phyloP scores from a whole-genome alignment of 2,797 vertebrate genomes.

The Notolepis coatsorum region DNA sequence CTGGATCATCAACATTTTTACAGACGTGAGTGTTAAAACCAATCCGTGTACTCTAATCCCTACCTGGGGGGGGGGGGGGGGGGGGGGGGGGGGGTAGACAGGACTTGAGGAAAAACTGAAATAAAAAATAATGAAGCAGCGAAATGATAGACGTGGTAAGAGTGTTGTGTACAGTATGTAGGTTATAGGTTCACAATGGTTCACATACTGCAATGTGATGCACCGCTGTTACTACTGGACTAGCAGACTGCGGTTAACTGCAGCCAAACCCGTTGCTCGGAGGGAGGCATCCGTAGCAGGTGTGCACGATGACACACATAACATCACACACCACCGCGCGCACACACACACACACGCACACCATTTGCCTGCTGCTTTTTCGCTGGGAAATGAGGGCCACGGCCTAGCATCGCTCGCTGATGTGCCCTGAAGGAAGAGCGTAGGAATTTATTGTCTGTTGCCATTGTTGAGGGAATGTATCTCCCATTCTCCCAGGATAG shows the following conservation, averaged over 20 bases:
- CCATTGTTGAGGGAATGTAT: constrained; percentile 47
- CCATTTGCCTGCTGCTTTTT: constrained; percentile 65
- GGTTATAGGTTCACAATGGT: neutral
- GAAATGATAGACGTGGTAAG: neutral
- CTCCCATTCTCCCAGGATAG: constrained; percentile 51
- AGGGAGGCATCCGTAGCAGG: constrained; percentile 67
- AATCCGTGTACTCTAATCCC: neutral
- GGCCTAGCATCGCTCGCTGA: constrained; percentile 46
- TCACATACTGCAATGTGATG: neutral
- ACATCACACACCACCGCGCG: neutral
- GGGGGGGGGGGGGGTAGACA: too few relatives aligned
- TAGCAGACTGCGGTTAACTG: constrained; percentile 24
- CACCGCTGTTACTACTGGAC: constrained; percentile 3
- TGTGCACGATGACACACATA: constrained; percentile 68
- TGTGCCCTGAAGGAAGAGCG: constrained; percentile 46
- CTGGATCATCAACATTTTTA: neutral
- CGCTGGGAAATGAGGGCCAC: constrained; percentile 56
- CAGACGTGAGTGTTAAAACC: neutral
- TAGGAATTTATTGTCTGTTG: constrained; percentile 58
- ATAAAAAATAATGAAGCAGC: neutral
- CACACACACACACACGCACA: constrained; percentile 51
- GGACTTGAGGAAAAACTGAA: neutral
- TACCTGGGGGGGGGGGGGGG: too few relatives aligned
- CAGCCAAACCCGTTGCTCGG: constrained; percentile 42
- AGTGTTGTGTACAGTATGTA: neutral